Evolutionary conservation across 2,113 vertebrate genomes (phyloP).

Genomic region (Delphinus delphis): DNA sequence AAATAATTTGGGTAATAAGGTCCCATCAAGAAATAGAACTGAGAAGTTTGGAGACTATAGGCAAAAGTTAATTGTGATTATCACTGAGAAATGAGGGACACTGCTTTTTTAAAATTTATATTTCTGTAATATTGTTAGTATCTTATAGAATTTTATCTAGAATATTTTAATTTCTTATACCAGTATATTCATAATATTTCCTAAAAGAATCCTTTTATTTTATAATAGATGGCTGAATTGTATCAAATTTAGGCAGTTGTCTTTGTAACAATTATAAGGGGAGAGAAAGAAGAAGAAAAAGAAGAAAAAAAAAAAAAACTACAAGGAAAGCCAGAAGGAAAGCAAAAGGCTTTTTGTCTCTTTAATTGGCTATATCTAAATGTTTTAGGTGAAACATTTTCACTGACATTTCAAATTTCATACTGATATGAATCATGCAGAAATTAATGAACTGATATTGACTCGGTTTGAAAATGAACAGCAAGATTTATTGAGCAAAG

Average conservation of each 20-base stretch:
- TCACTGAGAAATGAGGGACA: not conserved
- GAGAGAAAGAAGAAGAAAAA: not conserved
- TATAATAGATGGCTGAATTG: not conserved
- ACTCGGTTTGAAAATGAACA: conserved; percentile 69
- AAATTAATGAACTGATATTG: conserved; percentile 76
- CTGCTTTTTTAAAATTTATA: not conserved
- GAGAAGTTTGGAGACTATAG: not conserved
- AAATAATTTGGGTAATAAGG: not conserved
- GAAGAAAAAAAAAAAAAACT: not conserved
- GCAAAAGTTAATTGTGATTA: not conserved
- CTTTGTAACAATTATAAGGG: not conserved
- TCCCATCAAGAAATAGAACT: not conserved
- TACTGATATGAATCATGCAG: conserved; percentile 58
- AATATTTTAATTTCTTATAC: not conserved
- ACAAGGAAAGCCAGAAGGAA: not conserved
- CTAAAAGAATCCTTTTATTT: not conserved
- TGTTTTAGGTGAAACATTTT: conserved; percentile 57
- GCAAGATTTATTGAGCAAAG: conserved; percentile 71
- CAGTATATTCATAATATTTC: not conserved
- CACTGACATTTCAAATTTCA: conserved; percentile 48
- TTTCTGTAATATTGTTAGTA: not conserved
- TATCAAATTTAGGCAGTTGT: not conserved
- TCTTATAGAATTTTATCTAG: not conserved
- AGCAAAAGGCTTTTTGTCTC: not conserved
- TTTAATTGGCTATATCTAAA: conserved; percentile 21